These are phyloP conservation scores for Sphenodon punctatus DNA, from an alignment of 2,797 vertebrate genomes.

Conservation along the genomic window DNA sequence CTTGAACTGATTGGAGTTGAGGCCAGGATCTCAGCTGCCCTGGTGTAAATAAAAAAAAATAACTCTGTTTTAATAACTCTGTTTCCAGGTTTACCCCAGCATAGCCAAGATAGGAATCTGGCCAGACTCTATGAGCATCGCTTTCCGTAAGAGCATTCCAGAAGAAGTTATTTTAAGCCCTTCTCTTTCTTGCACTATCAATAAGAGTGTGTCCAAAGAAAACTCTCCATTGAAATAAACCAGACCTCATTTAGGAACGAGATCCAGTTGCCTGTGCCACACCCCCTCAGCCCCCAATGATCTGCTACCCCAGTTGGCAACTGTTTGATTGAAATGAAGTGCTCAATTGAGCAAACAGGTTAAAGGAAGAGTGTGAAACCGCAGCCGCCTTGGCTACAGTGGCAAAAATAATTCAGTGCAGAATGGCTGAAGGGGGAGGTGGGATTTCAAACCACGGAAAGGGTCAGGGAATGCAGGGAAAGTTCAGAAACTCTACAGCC, in stretches of 20 bases:
- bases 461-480: background rate
- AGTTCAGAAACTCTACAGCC: accelerated
- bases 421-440: background rate
- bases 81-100: background rate
- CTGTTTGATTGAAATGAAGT: background rate
- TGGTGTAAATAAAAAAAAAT: background rate
- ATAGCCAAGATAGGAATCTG: background rate
- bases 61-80: background rate
- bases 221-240: background rate
- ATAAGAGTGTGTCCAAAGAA: background rate
- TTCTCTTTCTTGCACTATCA: background rate
- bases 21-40: background rate
- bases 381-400: background rate
- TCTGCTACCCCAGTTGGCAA: background rate
- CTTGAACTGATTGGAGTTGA: no score
- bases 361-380: background rate
- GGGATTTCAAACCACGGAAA: background rate
- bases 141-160: background rate
- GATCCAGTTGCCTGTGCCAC: background rate
- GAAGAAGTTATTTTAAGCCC: background rate
- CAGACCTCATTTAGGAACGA: background rate
- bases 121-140: no score
- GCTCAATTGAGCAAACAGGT: background rate
- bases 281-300: background rate
- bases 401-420: background rate